phyloP scores from a whole-genome alignment of 2,888 invertebrate genomes.

The Apotomis betuletana region DNA sequence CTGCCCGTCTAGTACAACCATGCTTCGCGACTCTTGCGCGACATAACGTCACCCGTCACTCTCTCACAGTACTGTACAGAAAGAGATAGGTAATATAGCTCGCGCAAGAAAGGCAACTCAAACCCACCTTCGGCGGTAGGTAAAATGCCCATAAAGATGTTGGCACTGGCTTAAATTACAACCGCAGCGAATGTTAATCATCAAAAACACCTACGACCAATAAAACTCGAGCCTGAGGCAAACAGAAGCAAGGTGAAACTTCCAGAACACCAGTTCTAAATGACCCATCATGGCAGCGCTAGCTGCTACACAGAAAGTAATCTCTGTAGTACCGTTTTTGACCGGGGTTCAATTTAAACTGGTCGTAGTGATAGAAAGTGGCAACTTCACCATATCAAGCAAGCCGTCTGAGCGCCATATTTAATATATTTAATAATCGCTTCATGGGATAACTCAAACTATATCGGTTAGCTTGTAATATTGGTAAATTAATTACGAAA shows the following conservation, averaged over 20 bases:
- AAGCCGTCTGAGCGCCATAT: conserved; percentile 56
- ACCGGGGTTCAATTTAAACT: conserved; percentile 53
- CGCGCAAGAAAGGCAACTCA: background rate
- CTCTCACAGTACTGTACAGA: no score
- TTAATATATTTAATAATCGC: conserved; percentile 63
- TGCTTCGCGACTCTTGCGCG: no score
- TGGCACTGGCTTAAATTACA: conserved; percentile 55
- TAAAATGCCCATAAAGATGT: conserved; percentile 57
- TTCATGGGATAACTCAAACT: conserved; percentile 46
- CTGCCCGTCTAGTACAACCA: no score
- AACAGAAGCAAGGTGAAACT: conserved; percentile 72
- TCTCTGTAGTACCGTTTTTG: conserved; percentile 44
- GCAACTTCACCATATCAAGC: conserved; percentile 69
- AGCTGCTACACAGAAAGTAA: background rate
- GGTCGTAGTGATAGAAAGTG: conserved; percentile 68
- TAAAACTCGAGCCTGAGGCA: conserved; percentile 67
- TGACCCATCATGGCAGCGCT: conserved; percentile 53
- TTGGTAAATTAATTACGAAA: conserved; percentile 31
- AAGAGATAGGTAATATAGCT: no score
- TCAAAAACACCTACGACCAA: conserved; percentile 63
- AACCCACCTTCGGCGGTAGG: background rate
- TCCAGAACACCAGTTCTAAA: conserved; percentile 52
- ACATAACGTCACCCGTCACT: no score
- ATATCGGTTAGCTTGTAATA: conserved; percentile 36
- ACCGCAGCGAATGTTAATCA: conserved; percentile 52